Conservation (phyloP, 2,888 invertebrate species). For the Molorchus minor region DNA sequence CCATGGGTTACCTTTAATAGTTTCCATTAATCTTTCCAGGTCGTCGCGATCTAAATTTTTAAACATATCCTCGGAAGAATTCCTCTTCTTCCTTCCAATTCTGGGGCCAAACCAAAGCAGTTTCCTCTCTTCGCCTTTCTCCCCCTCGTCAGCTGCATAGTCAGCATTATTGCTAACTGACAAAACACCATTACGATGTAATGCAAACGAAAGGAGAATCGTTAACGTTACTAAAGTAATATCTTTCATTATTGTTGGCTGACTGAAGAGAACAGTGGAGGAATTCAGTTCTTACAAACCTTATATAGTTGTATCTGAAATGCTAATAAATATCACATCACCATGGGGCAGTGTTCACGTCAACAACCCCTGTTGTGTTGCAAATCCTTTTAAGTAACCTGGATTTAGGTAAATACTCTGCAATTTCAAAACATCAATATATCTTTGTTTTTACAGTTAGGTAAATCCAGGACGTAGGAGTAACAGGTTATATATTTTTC, state of each 20-base stretch:
- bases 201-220: conserved; percentile 23
- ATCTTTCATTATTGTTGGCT: conserved; percentile 27
- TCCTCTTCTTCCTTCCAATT: conserved; percentile 64
- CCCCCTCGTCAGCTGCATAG: conserved; percentile 23
- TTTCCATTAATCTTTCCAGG: conserved; percentile 57
- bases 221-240: conserved; percentile 23
- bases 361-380: conserved; percentile 51
- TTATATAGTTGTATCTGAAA: conserved; percentile 36
- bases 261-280: conserved; percentile 19
- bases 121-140: conserved; percentile 34
- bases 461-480: conserved; percentile 1
- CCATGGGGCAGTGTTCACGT: conserved; percentile 49
- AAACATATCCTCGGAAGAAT: conserved; percentile 49
- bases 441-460: conserved; percentile 8
- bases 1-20: conserved; percentile 61
- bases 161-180: conserved; percentile 8
- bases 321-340: conserved; percentile 27
- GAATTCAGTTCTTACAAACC: conserved; percentile 7
- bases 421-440: conserved; percentile 10
- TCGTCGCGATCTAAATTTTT: conserved; percentile 45
- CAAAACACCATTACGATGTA: conserved; percentile 24
- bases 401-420: neutral
- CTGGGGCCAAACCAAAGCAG: conserved; percentile 66
- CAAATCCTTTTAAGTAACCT: conserved; percentile 42
- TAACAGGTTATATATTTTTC: no score